Evolutionary conservation across 2,888 invertebrate genomes (phyloP), one percentile per base, ranked within the genome.

Genomic region (Epistrophe eligans): DNA sequence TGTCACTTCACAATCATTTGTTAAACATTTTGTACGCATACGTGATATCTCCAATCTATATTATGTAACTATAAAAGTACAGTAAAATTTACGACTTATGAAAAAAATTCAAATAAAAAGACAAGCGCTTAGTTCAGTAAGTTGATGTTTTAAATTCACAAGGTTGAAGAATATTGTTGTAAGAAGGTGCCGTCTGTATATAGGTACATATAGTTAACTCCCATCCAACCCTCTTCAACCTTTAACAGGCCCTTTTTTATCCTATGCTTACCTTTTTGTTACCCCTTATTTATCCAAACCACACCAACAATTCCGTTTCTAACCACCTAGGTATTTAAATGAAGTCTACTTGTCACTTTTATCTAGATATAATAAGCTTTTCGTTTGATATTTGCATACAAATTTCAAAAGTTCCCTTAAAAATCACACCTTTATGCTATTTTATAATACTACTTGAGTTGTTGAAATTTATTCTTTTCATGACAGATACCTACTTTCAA

Each of bases 381-480:
- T 28, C n/a, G 13, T 15, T 32, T 55, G 32, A 52, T 55, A 52
- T 62, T 43, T 52, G 50, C 45, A 38, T 43, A 32, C 32, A 62
- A 45, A 55, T 64, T 48, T 19, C 17, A 28, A 24, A 50, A 24
- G 58, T 58, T 45, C 15, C 38, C 24, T 15, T 17, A 38, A 64
- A 67, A 74, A 55, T 58, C 17, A 45, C 35, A 57, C 32, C 32
- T 74, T 79, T 76, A 79, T 74, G 66, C 52, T n/a, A n/a, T n/a
- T n/a, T 24, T 24, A 24, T 76, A 58, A 72, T 71, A 66, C 58
- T 35, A 70, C 60, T 57, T 77, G 77, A 84, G 84, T 48, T 73
- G 84, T 62, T 43, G 62, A 84, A 84, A 79, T 80, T 80, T 62
- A 62, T 62, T 62, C 80, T 72, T 52, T 71, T 24, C 76, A 52